These are phyloP conservation scores for Scrobipalpa atriplicella DNA, from an alignment of 2,888 invertebrate genomes.

Conservation along the genomic window DNA sequence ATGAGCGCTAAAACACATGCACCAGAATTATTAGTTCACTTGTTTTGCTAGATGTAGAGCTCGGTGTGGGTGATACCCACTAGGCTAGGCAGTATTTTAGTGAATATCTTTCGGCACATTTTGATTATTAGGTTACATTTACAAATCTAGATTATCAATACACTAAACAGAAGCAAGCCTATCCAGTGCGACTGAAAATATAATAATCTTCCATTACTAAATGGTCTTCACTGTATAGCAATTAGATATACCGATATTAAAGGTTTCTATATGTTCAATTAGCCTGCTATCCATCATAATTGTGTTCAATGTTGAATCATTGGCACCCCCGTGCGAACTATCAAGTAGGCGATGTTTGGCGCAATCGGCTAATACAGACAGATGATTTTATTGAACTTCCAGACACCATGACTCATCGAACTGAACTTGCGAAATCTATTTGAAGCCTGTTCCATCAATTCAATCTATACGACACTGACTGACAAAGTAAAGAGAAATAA, in stretches of 20 bases:
- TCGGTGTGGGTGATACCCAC: no score
- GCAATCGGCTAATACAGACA: constrained; percentile 26
- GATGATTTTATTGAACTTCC: constrained; percentile 34
- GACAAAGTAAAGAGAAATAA: constrained; percentile 2
- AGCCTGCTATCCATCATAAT: neutral
- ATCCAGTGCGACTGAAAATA: no score
- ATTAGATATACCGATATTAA: neutral
- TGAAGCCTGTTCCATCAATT: constrained; percentile 17
- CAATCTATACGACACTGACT: neutral
- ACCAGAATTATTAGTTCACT: neutral
- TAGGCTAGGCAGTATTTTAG: no score
- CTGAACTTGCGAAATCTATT: constrained; percentile 7
- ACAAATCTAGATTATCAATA: no score
- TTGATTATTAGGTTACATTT: no score
- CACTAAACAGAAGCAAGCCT: no score
- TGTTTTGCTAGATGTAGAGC: no score
- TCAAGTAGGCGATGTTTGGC: neutral
- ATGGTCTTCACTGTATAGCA: neutral
- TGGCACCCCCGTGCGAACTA: neutral
- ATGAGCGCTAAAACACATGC: neutral
- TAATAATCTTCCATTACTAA: no score
- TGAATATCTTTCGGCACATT: no score
- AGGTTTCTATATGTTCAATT: neutral
- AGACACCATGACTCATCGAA: constrained; percentile 29
- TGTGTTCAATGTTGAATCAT: neutral